Base-by-base conservation (phyloP, 2,797 vertebrate species). In the Parauchenoglanis ngamensis region DNA sequence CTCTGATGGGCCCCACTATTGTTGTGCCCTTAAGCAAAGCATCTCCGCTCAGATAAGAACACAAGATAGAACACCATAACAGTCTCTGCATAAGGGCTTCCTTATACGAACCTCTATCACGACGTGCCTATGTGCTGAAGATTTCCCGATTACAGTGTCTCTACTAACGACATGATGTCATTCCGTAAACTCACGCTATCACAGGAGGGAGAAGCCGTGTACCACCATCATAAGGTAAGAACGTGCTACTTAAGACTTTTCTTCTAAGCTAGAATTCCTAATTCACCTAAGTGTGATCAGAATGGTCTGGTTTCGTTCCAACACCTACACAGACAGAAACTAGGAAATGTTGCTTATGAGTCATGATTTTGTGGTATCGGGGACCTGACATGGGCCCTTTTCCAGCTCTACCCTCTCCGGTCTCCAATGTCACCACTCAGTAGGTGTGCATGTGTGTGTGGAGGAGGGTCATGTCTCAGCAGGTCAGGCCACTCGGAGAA, bases 401-500 rank as follows among this genome's bases (percentile, higher is more conserved):
- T 44, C 52, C 83, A 54, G 54, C 67, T 84, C 86, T 90, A 88
- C 91, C 92, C 89, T 90, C 10, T 1, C 82, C 90, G 91, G 87
- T 92, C 89, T 90, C 89, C 61, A 40, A 84, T 92, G 90, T 91
- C 86, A 89, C 90, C 83, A 46, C 88, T 87, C 52, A 84, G 84
- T 89, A 91, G 91, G 90, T 89, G 52, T 78, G 46, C 75, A 17
- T 90, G 56, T 80, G 89, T 70, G 25, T 89, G 49, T 77, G 83
- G 35, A 44, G 76, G 82, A 84, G 88, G 92, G 92, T 93, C 93
- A 86, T 92, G 94, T 94, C 92, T 91, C 90, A 92, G 94, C 94
- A 94, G 93, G 94, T 94, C 91, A 92, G 76, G 40, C 70, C 86
- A 90, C 91, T 92, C 68, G 92, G 88, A 89, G 65, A 77, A 91